A percentile compares a stretch with the other conserved stretches of the same genome.
Evolutionary conservation across 2,797 vertebrate genomes (phyloP).

Genomic region (Megalops cyprinoides): DNA sequence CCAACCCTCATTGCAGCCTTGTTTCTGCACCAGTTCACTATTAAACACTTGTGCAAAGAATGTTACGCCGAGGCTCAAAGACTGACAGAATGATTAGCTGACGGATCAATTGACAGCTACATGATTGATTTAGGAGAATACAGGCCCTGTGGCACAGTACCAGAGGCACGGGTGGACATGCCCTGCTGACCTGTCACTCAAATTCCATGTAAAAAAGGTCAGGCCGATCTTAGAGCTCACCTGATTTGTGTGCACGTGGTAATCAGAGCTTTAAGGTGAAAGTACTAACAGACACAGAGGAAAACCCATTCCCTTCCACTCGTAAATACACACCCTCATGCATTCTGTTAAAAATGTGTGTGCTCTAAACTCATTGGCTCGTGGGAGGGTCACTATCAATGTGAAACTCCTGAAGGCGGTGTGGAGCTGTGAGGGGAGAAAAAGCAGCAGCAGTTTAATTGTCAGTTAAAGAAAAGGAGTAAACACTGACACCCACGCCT

Average conservation of each 20-base stretch:
- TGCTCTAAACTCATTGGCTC: not conserved
- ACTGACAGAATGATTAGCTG: not conserved
- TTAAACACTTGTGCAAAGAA: constrained; percentile 3
- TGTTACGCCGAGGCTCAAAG: not conserved
- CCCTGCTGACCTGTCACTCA: not conserved
- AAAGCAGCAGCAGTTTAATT: constrained; percentile 44
- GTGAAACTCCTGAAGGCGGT: not conserved
- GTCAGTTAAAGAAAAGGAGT: constrained; percentile 42
- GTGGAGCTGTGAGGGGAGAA: constrained; percentile 33
- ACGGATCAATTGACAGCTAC: not conserved
- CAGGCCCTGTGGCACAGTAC: not conserved
- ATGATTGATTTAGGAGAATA: not conserved
- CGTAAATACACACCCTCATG: not conserved
- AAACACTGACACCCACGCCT: constrained; percentile 45
- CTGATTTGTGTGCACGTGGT: not conserved
- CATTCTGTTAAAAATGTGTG: constrained; percentile 7
- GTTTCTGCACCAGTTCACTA: not conserved
- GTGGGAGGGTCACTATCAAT: constrained; percentile 14
- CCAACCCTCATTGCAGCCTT: not conserved
- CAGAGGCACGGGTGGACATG: not conserved
- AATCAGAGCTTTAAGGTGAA: not conserved
- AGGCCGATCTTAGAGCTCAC: not conserved
- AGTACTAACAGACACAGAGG: not conserved
- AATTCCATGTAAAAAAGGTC: not conserved
- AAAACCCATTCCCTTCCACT: not conserved